Conservation (phyloP, 2,113 vertebrate species). For the Labeo catla region DNA sequence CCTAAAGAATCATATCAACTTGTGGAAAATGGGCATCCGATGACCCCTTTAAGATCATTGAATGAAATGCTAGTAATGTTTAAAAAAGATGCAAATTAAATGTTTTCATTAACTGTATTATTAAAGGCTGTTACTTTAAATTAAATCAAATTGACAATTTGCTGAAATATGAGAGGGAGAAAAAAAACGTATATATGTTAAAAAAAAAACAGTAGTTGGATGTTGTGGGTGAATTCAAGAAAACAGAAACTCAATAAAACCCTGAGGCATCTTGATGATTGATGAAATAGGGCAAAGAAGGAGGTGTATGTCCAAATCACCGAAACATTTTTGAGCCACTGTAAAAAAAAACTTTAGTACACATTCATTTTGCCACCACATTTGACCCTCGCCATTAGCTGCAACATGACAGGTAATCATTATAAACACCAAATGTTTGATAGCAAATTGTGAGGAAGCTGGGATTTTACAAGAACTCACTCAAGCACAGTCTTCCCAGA, state of each 20-base stretch:
- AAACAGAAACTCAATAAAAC: slow-evolving; percentile 16
- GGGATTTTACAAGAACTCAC: background rate
- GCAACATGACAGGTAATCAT: background rate
- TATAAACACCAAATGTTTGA: background rate
- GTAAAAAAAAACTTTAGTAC: background rate
- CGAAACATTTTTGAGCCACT: slow-evolving; percentile 14
- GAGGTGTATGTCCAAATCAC: background rate
- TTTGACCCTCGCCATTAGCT: background rate
- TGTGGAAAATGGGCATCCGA: no score
- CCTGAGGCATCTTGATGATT: background rate
- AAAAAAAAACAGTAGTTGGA: background rate
- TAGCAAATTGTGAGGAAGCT: background rate
- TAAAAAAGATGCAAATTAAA: no score
- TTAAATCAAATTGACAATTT: background rate
- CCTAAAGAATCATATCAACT: no score
- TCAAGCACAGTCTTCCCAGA: background rate
- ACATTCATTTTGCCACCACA: background rate
- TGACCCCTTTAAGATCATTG: no score
- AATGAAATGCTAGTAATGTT: no score
- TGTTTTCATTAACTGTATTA: no score
- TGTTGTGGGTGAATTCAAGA: background rate
- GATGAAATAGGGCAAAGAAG: background rate
- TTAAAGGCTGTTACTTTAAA: background rate
- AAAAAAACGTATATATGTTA: no score
- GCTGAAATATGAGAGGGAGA: no score